Evolutionary conservation across 2,797 vertebrate species (phyloP), one percentile per base, ranked within the genome.

Genomic region (Cyclopterus lumpus): DNA sequence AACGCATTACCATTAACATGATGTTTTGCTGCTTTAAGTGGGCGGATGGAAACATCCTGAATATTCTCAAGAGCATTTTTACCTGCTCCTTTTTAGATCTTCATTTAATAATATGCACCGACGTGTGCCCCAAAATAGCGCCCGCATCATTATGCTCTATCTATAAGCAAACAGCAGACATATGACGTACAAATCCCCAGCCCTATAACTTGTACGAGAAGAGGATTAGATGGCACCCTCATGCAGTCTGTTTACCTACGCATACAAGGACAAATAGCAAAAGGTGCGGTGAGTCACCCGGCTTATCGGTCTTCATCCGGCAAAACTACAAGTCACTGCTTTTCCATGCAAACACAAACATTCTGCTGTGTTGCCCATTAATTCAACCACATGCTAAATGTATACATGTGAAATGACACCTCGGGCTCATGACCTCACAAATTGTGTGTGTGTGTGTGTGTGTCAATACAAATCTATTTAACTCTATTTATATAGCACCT

Each of bases 241-340:
- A 67, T 49, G 34, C 48, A 0, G 70, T 38, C 49, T 67, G 34
- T 53, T 61, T 28, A 70, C 75, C 42, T 58, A 68, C 36, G 48
- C 69, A 71, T 1, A 15, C 51, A 57, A 58, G 59, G 28, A 75
- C 55, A 26, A 66, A 75, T 16, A 71, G 64, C 22, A 79, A 83
- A 82, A 83, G 69, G 71, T 87, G 73, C 38, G 0, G 59, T 75
- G 82, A 88, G 68, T 86, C 86, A 84, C 40, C 54, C 26, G 2
- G 67, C 34, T 53, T 68, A 49, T 65, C 61, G 59, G 57, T 71
- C 70, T 75, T 62, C 59, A 72, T 72, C 67, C 54, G 20, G 51
- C 32, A 44, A 60, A 68, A 69, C 53, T 57, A 38, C 10, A 34
- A 44, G 73, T 53, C 26, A 38, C 16, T 85, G 38, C 54, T 54